A percentile compares a stretch with the other conserved stretches of the same genome.
Evolutionary conservation across 2,113 vertebrate species (phyloP).

Genomic region (Gambusia affinis): DNA sequence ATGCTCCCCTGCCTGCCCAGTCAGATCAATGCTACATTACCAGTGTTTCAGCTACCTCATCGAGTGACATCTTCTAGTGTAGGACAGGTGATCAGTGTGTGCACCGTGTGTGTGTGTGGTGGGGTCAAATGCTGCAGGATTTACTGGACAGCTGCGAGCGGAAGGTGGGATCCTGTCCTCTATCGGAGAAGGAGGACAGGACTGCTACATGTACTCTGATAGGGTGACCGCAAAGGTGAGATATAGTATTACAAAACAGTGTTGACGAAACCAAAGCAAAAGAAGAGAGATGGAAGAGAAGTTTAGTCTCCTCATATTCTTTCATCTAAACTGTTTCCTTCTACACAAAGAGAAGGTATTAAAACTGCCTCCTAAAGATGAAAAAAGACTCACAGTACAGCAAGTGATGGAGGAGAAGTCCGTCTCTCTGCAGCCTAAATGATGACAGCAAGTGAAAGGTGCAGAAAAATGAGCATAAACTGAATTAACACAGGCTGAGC

Average conservation of each 20-base stretch:
- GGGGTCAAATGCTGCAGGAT: constrained; percentile 40
- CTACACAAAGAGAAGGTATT: constrained; percentile 37
- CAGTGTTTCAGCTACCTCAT: constrained; percentile 50
- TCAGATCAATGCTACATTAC: constrained; percentile 67
- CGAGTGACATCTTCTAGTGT: constrained; percentile 59
- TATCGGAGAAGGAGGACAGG: constrained; percentile 46
- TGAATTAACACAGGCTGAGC: constrained; percentile 67
- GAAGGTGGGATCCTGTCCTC: constrained; percentile 54
- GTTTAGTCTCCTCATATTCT: not conserved
- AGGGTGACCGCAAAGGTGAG: constrained; percentile 40
- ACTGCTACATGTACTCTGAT: constrained; percentile 76
- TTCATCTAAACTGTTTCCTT: constrained; percentile 23
- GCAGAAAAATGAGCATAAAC: constrained; percentile 55
- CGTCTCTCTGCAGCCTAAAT: constrained; percentile 47
- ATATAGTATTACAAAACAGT: constrained; percentile 35
- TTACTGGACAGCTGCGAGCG: constrained; percentile 9
- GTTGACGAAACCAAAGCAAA: constrained; percentile 27
- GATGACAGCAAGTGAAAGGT: constrained; percentile 54
- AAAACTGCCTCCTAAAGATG: constrained; percentile 36
- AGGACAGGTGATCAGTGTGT: constrained; percentile 51
- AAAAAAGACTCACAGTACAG: constrained; percentile 37
- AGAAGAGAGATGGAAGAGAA: constrained; percentile 17
- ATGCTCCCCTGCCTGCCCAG: constrained; percentile 28
- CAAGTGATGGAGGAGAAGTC: constrained; percentile 18
- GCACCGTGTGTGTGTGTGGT: constrained; percentile 29